Evolutionary conservation across 2,888 invertebrate genomes (phyloP).

Genomic region (Hydrotaea diabolus): DNA sequence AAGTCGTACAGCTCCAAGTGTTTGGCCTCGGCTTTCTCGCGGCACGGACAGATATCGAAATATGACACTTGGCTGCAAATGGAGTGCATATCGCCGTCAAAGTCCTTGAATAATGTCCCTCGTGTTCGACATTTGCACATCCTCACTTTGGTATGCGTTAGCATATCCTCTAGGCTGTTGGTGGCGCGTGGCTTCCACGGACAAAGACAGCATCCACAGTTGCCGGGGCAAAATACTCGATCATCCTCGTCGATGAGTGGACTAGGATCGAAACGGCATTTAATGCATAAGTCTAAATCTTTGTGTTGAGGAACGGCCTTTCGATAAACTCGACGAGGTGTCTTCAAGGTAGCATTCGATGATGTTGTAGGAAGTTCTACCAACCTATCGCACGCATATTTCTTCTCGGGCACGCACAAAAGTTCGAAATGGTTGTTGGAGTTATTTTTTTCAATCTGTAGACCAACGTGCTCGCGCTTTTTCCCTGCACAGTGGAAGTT

Average conservation of each 20-base stretch:
- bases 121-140: conserved; percentile 75
- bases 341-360: no score
- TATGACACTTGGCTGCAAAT: conserved; percentile 68
- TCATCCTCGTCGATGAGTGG: conserved; percentile 74
- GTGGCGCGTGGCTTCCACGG: conserved; percentile 72
- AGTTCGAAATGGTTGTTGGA: background rate
- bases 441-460: background rate
- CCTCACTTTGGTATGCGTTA: conserved; percentile 72
- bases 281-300: conserved; percentile 72
- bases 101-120: conserved; percentile 71
- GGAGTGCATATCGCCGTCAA: conserved; percentile 59
- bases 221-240: conserved; percentile 74
- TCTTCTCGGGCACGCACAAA: conserved; percentile 5
- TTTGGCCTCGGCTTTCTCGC: conserved; percentile 77
- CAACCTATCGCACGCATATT: conserved; percentile 1
- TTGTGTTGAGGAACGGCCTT: conserved; percentile 75
- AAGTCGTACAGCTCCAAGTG: conserved; percentile 71
- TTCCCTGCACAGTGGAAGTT: background rate
- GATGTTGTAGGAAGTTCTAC: background rate
- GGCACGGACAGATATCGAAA: conserved; percentile 77
- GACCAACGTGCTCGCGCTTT: conserved; percentile 7
- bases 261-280: conserved; percentile 74
- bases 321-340: conserved; percentile 66
- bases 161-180: conserved; percentile 60
- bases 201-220: conserved; percentile 77